phyloP scores from a whole-genome alignment of 2,888 invertebrate genomes.

The Mythimna vitellina region DNA sequence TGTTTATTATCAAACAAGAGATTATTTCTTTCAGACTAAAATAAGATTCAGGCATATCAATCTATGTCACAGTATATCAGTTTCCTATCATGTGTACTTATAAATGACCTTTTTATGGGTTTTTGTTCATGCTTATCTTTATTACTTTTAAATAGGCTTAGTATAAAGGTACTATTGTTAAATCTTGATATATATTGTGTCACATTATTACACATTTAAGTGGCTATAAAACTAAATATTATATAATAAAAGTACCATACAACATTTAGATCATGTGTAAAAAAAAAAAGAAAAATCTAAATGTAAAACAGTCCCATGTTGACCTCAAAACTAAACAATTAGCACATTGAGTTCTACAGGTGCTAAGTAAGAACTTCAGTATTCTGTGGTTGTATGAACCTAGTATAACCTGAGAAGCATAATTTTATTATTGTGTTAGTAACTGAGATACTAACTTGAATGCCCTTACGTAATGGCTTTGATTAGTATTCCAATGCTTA shows the following conservation, averaged over 20 bases:
- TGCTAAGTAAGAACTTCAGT: conserved; percentile 40
- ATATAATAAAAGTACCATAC: background rate
- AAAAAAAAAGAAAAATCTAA: background rate
- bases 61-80: conserved; percentile 42
- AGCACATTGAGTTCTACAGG: conserved; percentile 41
- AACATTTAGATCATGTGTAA: background rate
- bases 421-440: background rate
- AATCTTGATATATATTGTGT: conserved; percentile 16
- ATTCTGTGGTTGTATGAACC: background rate
- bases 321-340: conserved; percentile 55
- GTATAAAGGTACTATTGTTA: conserved; percentile 22
- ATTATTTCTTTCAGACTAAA: conserved; percentile 18
- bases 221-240: conserved; percentile 2
- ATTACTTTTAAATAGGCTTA: conserved; percentile 42
- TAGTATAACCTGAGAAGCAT: conserved; percentile 1
- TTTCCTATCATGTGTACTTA: conserved; percentile 21
- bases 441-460: background rate
- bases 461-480: background rate
- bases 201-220: background rate
- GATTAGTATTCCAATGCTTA: background rate
- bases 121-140: conserved; percentile 56
- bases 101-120: conserved; percentile 39
- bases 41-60: conserved; percentile 26
- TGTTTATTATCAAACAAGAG: conserved; percentile 26
- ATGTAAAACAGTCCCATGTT: conserved; percentile 5